Base-by-base conservation (phyloP, 2,888 invertebrate genomes). In the Chymomyza caudatula region DNA sequence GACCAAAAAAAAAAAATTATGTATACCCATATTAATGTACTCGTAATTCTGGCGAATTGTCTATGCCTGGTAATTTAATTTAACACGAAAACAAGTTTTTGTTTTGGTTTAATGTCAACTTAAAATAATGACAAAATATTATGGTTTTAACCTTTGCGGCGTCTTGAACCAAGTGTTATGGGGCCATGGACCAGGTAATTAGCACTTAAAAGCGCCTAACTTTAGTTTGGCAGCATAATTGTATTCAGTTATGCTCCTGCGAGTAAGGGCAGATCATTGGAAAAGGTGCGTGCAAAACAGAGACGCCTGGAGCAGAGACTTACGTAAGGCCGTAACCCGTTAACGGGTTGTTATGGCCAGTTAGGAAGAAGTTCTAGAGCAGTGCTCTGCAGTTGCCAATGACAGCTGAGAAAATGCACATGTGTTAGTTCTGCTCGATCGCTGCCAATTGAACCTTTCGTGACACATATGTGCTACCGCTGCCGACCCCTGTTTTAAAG, bases 41-140 rank as follows among this genome's bases (percentile, higher is more conserved):
- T 49, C 51, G 19, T 56, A 54, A 53, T 80, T 81, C 80, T 77
- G 67, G 64, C 75, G 85, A 81, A 81, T 60, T 75, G 80, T 69
- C 77, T 67, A 23, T 58, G 52, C 43, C 77, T 85, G 83, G 83
- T 85, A 81, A 81, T 81, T 81, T 81, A 69, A 73, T 81, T 81
- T 85, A 81, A 79, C 73, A 69, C 69, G 85, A 77, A 80, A 85
- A 81, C 85, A 65, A 83, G 80, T 81, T 79, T 74, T 43, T 56
- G 19, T 22, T 23, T 43, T 51, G 49, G 58, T 71, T 71, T 72
- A 65, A 78, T 79, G 77, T 67, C 83, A 82, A 74, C 77, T 70
- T 63, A 61, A 68, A 70, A 67, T 63, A 63, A 65, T 37, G 8
- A 37, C 29, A 37, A 11, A 37, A 37, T 37, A 37, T 37, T 37